Percentiles rank a stretch among this genome's conserved stretches.
Conservation (phyloP, 2,797 vertebrate species). For the Coregonus suidteri region DNA sequence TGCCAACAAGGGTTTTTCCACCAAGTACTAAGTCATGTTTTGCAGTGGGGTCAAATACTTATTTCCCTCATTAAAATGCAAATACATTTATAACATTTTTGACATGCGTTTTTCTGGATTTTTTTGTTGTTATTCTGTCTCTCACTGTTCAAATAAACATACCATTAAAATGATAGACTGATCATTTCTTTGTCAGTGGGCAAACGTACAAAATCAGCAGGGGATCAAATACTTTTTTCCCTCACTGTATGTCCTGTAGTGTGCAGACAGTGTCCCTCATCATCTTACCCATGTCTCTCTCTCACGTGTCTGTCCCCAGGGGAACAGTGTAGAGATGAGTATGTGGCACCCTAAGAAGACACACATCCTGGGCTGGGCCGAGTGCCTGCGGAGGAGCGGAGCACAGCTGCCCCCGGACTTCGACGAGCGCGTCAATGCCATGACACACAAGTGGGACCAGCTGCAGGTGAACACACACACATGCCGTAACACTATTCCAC, state of each 20-base stretch:
- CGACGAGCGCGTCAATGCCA: conserved; percentile 85
- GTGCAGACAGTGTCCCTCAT: background rate
- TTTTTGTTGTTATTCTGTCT: too few relatives aligned
- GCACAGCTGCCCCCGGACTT: conserved; percentile 81
- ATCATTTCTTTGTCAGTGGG: too few relatives aligned
- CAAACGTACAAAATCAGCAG: too few relatives aligned
- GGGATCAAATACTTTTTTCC: too few relatives aligned
- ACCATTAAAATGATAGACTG: too few relatives aligned
- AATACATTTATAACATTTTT: too few relatives aligned
- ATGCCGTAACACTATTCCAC: background rate
- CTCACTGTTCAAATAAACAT: too few relatives aligned
- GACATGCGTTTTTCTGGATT: too few relatives aligned
- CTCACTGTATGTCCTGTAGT: background rate
- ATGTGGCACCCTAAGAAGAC: conserved; percentile 86
- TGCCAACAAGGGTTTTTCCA: too few relatives aligned
- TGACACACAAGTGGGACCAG: conserved; percentile 91
- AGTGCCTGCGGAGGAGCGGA: conserved; percentile 86
- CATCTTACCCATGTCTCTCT: background rate
- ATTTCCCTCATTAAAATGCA: too few relatives aligned
- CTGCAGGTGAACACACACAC: conserved; percentile 78
- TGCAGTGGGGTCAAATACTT: too few relatives aligned
- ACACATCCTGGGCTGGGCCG: conserved; percentile 86
- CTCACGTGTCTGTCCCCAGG: conserved; percentile 68
- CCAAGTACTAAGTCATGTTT: too few relatives aligned
- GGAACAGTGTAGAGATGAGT: conserved; percentile 88